Conservation (phyloP, 2,113 vertebrate genomes). For the Oriolus oriolus region DNA sequence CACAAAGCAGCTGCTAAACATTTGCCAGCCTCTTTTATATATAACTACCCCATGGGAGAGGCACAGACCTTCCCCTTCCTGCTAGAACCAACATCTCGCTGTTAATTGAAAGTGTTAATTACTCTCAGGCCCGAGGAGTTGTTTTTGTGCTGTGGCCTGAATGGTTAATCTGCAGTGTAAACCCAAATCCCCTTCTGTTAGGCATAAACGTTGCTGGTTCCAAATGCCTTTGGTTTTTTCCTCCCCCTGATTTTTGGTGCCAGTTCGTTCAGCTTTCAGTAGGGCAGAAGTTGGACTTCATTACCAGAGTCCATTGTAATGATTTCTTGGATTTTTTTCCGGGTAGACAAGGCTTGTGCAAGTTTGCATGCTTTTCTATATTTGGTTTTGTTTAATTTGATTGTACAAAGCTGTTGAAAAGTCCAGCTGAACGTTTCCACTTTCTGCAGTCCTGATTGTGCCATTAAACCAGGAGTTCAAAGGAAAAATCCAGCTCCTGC, state of each 20-base stretch:
- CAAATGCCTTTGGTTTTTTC: neutral
- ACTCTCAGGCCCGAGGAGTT: neutral
- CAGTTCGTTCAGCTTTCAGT: neutral
- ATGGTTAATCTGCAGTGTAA: neutral
- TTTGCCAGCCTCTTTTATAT: neutral
- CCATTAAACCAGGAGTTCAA: neutral
- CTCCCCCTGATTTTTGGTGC: neutral
- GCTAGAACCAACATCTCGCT: neutral
- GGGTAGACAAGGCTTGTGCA: slow-evolving; percentile 42
- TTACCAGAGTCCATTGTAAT: slow-evolving; percentile 46
- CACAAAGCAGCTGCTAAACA: neutral
- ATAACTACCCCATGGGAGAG: neutral
- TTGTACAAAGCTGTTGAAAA: slow-evolving; percentile 53
- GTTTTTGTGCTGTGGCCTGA: neutral
- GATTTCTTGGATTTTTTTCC: slow-evolving; percentile 43
- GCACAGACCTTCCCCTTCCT: neutral
- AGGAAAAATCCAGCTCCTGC: neutral
- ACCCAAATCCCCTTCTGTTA: neutral
- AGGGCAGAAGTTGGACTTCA: slow-evolving; percentile 32
- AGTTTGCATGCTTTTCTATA: slow-evolving; percentile 67
- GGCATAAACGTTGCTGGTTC: neutral
- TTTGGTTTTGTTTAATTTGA: slow-evolving; percentile 70
- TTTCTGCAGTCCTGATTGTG: neutral
- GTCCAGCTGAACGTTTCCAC: neutral
- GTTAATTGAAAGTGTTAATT: neutral